Evolutionary conservation across 1,140 invertebrate genomes (phyloP), one percentile per base, ranked within the genome.

Genomic region (Branchinecta lynchi): DNA sequence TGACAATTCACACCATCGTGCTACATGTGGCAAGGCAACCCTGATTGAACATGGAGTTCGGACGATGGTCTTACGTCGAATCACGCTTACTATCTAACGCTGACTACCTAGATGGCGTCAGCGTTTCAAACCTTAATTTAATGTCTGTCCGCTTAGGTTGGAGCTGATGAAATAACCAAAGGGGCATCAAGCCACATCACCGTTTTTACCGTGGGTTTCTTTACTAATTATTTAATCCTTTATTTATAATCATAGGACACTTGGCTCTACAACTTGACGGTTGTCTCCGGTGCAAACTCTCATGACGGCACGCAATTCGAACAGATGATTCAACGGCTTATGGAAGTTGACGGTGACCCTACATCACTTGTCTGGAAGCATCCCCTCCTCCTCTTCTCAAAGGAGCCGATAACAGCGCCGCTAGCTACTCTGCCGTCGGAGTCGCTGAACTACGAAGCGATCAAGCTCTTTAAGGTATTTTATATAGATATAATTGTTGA

Each of bases 291-390:
- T 2, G 92, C 90, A 66, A 91, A 92, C 6, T 86, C 89, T 8
- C 91, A 86, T 76, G 89, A 87, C 69, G 93, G 93, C 45, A 96
- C 93, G 3, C 92, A 95, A 76, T 96, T 93, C 77, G 94, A 97
- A 77, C 92, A 96, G 79, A 79, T 96, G 7, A 87, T 96, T 10
- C 90, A 94, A 76, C 93, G 92, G 80, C 81, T 96, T 10, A 96
- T 96, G 92, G 92, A 95, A 79, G 89, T 89, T 15, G 91, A 95
- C 75, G 93, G 92, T 7, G 92, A 95, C 82, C 85, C 90, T n/a
- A 91, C 86, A 78, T 93, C 90, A 78, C 90, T 92, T 20, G 81
- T 96, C 65, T 96, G 93, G 93, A 86, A 92, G 77, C 92, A 96
- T 84, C 93, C 92, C 10, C 82, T 90, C 45, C 76, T 96, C 72